Percentiles rank a stretch among this genome's conserved stretches.
Evolutionary conservation across 2,888 invertebrate genomes (phyloP).

Genomic region (Drosophila pegasa): DNA sequence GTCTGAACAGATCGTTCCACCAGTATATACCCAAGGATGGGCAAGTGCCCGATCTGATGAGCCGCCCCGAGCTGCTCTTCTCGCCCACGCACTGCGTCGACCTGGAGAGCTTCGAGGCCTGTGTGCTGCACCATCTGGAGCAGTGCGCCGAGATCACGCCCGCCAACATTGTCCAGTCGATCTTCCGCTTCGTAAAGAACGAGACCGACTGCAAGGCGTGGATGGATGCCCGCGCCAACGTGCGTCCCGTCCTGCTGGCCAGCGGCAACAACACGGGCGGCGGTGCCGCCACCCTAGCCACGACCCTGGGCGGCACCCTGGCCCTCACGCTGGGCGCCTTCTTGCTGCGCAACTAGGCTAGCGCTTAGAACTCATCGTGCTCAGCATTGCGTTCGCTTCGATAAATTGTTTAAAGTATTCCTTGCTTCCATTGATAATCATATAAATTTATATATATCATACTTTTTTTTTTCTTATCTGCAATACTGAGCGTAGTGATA

Average conservation of each 20-base stretch:
- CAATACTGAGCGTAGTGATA: conserved; percentile 40
- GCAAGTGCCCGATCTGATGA: conserved; percentile 70
- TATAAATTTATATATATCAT: conserved; percentile 21
- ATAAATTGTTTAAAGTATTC: conserved; percentile 39
- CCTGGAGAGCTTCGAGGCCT: conserved; percentile 81
- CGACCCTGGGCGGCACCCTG: conserved; percentile 49
- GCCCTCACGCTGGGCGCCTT: conserved; percentile 32
- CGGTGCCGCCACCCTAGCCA: conserved; percentile 30
- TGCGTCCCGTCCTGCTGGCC: conserved; percentile 65
- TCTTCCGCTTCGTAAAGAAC: conserved; percentile 90
- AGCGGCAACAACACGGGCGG: conserved; percentile 37
- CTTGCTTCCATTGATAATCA: conserved; percentile 14
- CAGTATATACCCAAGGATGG: conserved; percentile 85
- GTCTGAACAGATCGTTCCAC: conserved; percentile 88
- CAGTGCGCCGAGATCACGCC: conserved; percentile 91
- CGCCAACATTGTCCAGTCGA: conserved; percentile 91
- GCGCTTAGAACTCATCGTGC: conserved; percentile 17
- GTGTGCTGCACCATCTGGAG: conserved; percentile 85
- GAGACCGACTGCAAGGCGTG: conserved; percentile 87
- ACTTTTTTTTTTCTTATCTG: conserved; percentile 22
- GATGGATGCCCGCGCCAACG: conserved; percentile 65
- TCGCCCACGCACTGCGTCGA: conserved; percentile 85
- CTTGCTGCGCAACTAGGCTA: conserved; percentile 37
- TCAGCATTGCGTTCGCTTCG: conserved; percentile 24
- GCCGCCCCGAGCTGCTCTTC: conserved; percentile 87